These are phyloP conservation scores for Deroplatys truncata DNA, from an alignment of 2,888 invertebrate genomes.

Conservation along the genomic window DNA sequence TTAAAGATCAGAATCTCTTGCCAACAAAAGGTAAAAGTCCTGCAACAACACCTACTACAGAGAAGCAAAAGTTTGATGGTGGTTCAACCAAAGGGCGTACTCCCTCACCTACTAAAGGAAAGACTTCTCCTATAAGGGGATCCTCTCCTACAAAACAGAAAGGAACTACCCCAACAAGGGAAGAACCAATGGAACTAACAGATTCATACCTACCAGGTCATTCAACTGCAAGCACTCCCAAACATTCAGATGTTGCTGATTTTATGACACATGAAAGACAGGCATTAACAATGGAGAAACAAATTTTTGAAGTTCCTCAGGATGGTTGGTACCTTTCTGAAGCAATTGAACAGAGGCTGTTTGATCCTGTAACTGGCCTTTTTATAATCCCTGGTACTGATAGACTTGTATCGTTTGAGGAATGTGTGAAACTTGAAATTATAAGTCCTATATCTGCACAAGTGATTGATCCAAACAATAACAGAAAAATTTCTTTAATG, in stretches of 20 bases:
- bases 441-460: constrained; percentile 79
- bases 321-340: constrained; percentile 81
- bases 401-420: constrained; percentile 76
- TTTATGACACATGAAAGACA: constrained; percentile 49
- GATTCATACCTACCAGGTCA: not conserved
- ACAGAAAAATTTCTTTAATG: constrained; percentile 61
- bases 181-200: constrained; percentile 6
- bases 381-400: constrained; percentile 86
- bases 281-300: constrained; percentile 53
- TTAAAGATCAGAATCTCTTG: constrained; percentile 31
- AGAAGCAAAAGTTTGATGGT: constrained; percentile 5
- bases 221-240: not conserved
- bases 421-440: constrained; percentile 80
- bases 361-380: constrained; percentile 77
- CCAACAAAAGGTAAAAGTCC: constrained; percentile 23
- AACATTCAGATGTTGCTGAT: constrained; percentile 36
- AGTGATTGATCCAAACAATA: constrained; percentile 72
- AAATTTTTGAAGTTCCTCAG: constrained; percentile 72
- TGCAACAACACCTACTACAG: constrained; percentile 13
- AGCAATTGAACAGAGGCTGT: constrained; percentile 75
- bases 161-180: not conserved
- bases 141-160: constrained; percentile 18
- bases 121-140: not conserved
- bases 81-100: not conserved
- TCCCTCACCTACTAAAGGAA: constrained; percentile 14